A percentile compares a stretch with the other conserved stretches of the same genome.
phyloP scores from a whole-genome alignment of 2,113 vertebrate genomes.

The Oenanthe oenanthe region DNA sequence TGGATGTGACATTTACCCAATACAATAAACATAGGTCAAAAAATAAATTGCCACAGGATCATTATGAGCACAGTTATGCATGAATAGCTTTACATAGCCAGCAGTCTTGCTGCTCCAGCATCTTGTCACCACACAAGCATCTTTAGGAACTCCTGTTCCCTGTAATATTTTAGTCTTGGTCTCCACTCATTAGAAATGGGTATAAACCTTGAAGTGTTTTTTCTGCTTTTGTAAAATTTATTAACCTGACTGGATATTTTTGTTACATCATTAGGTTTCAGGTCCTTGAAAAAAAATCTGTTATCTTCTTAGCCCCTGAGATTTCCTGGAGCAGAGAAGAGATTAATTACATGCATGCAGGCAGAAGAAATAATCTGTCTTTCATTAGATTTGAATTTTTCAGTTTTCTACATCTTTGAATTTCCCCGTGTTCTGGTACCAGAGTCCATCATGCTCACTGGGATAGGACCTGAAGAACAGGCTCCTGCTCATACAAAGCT shows the following conservation, averaged over 20 bases:
- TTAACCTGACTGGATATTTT: neutral
- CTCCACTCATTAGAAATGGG: neutral
- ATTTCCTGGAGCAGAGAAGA: neutral
- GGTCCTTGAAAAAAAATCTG: neutral
- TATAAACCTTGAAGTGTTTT: neutral
- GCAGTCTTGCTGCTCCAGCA: neutral
- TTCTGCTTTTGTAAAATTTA: neutral
- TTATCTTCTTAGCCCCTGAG: neutral
- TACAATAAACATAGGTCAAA: conserved; percentile 40
- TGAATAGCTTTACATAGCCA: neutral
- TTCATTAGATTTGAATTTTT: neutral
- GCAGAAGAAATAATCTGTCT: neutral
- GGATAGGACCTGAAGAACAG: neutral
- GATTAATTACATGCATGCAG: neutral
- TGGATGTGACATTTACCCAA: neutral
- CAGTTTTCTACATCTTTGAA: neutral
- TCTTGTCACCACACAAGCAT: neutral
- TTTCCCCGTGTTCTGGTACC: neutral
- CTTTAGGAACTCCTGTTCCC: neutral
- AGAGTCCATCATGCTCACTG: neutral
- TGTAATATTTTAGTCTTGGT: neutral
- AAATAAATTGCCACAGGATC: neutral
- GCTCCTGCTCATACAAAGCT: neutral
- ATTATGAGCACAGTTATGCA: neutral
- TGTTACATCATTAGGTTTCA: neutral